A percentile compares a stretch with the other conserved stretches of the same genome.
phyloP scores from a whole-genome alignment of 2,113 vertebrate species.

The Perccottus glenii region DNA sequence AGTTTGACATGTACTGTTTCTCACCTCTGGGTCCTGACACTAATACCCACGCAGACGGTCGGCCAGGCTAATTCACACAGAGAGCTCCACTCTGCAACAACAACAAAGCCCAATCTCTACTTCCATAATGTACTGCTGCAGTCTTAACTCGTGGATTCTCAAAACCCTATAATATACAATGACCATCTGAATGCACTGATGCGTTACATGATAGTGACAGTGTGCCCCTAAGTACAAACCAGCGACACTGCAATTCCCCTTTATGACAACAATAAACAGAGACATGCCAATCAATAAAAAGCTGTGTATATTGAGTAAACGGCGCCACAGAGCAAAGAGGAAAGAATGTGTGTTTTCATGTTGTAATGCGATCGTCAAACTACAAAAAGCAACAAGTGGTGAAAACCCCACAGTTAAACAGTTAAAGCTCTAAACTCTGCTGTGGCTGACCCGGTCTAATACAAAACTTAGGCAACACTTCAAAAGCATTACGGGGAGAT shows the following conservation, averaged over 20 bases:
- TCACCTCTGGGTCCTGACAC: conserved; percentile 2
- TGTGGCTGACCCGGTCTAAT: not conserved
- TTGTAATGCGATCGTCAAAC: conserved; percentile 19
- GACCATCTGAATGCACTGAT: not conserved
- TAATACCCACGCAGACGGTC: not conserved
- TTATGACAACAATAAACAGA: conserved; percentile 12
- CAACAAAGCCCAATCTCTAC: conserved; percentile 57
- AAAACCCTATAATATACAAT: conserved; percentile 30
- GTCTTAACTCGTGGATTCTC: conserved; percentile 9
- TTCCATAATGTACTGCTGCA: conserved; percentile 25
- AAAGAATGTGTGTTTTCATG: conserved; percentile 17
- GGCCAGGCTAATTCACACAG: not conserved
- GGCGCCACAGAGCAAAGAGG: not conserved
- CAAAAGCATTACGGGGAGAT: conserved; percentile 24
- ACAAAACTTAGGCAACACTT: conserved; percentile 17
- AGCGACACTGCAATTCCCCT: conserved; percentile 9
- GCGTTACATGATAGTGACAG: conserved; percentile 4
- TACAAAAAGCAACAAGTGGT: conserved; percentile 20
- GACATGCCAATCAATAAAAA: conserved; percentile 16
- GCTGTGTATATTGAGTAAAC: conserved; percentile 7
- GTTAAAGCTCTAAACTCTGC: conserved; percentile 19
- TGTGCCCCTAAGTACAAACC: not conserved
- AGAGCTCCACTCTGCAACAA: conserved; percentile 7
- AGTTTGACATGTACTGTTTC: conserved; percentile 1
- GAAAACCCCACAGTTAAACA: conserved; percentile 32